These are phyloP conservation scores for Atta cephalotes DNA, from an alignment of 1,140 invertebrate species.

Conservation along the genomic window DNA sequence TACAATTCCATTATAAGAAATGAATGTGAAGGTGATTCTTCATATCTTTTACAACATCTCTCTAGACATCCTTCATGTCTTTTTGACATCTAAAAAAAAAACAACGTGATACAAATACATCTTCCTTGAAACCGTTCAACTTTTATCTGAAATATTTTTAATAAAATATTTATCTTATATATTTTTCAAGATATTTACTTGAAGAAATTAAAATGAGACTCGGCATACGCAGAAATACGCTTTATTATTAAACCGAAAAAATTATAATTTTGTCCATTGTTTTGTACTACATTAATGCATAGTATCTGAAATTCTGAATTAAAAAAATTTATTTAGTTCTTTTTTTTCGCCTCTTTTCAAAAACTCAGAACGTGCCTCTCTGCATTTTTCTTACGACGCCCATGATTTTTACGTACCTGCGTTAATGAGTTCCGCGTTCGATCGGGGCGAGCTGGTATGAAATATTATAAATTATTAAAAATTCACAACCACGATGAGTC, in stretches of 20 bases:
- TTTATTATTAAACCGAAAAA: constrained; percentile 25
- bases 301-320: constrained; percentile 15
- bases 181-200: too few species aligned
- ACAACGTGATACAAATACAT: too few species aligned
- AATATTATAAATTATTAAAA: neutral
- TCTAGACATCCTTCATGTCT: too few species aligned
- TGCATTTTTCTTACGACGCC: constrained; percentile 24
- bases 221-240: too few species aligned
- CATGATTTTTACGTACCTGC: constrained; percentile 53
- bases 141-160: too few species aligned
- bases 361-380: neutral
- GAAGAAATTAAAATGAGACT: too few species aligned
- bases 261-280: neutral
- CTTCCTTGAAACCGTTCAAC: too few species aligned
- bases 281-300: neutral
- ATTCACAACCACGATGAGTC: neutral
- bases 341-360: neutral
- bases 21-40: too few species aligned
- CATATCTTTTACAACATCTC: too few species aligned
- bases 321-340: neutral
- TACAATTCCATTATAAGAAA: too few species aligned
- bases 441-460: neutral
- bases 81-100: too few species aligned
- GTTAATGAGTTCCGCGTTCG: constrained; percentile 43
- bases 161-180: too few species aligned